phyloP scores from a whole-genome alignment of 2,888 invertebrate genomes.

The Syrphus vitripennis region DNA sequence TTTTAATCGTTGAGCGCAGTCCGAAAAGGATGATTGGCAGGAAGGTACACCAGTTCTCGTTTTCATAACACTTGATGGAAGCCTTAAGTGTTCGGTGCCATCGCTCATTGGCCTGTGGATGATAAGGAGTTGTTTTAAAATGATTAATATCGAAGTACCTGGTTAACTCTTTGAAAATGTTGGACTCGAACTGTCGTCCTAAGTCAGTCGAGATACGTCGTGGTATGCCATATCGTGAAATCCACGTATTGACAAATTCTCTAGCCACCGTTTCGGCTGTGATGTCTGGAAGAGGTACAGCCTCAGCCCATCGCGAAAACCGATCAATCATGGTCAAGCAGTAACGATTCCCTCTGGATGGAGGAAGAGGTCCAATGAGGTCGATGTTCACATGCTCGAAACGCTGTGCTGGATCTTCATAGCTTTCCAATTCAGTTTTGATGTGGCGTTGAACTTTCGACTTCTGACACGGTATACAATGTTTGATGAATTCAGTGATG shows the following conservation, averaged over 20 bases:
- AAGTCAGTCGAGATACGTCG: background rate
- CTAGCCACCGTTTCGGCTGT: background rate
- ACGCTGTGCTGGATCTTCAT: background rate
- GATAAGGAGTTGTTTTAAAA: slow-evolving; percentile 8
- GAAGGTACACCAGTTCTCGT: background rate
- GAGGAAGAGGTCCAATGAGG: background rate
- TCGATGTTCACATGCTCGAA: background rate
- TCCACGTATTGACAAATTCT: background rate
- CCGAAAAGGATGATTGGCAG: slow-evolving; percentile 1
- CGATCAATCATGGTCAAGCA: background rate
- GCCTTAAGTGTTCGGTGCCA: background rate
- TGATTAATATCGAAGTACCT: background rate
- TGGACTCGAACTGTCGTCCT: background rate
- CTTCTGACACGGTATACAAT: no score
- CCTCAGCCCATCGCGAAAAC: background rate
- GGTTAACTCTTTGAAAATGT: background rate
- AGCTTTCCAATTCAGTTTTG: background rate
- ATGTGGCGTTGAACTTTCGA: no score
- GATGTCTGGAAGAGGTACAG: background rate
- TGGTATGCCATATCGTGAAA: background rate
- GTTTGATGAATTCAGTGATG: no score
- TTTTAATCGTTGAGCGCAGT: background rate
- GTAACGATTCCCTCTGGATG: background rate
- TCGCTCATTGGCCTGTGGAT: slow-evolving; percentile 1
- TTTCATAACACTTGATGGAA: background rate